Conservation (phyloP, 2,888 invertebrate species). For the Lochmaea crataegi region DNA sequence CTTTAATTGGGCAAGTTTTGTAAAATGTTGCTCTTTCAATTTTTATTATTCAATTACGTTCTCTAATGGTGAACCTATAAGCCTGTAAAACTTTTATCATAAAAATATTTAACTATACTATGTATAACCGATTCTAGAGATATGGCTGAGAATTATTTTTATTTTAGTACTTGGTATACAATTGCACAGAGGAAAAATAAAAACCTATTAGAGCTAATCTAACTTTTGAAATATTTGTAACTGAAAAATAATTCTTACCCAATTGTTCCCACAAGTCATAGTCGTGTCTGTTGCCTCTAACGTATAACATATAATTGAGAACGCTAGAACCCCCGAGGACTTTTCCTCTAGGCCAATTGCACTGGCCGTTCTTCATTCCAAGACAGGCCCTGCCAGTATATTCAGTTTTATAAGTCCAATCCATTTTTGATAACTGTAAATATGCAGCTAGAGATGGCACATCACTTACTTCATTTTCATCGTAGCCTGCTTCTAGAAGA, state of each 20-base stretch:
- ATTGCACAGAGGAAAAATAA: no score
- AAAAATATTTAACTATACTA: no score
- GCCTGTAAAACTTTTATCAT: no score
- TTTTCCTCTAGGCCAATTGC: conserved; percentile 91
- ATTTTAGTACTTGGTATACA: no score
- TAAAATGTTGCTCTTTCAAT: no score
- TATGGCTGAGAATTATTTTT: no score
- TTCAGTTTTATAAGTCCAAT: conserved; percentile 92
- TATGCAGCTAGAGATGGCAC: conserved; percentile 90
- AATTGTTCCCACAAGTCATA: conserved; percentile 89
- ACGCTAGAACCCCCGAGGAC: conserved; percentile 90
- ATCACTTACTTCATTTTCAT: conserved; percentile 89
- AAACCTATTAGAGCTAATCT: no score
- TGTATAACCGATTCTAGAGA: no score
- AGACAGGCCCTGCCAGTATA: conserved; percentile 84
- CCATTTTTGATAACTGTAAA: conserved; percentile 84
- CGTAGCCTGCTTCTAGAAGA: conserved; percentile 86
- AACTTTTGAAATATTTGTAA: no score
- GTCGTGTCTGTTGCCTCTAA: conserved; percentile 83
- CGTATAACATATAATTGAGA: conserved; percentile 91
- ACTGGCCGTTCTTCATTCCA: conserved; percentile 83
- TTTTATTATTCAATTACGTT: no score
- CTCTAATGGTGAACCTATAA: no score
- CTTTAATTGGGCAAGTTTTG: no score
- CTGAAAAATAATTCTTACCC: conserved; percentile 55